Evolutionary conservation across 2,888 invertebrate species (phyloP), one percentile per base, ranked within the genome.

Genomic region (Ypsolopha sequella): DNA sequence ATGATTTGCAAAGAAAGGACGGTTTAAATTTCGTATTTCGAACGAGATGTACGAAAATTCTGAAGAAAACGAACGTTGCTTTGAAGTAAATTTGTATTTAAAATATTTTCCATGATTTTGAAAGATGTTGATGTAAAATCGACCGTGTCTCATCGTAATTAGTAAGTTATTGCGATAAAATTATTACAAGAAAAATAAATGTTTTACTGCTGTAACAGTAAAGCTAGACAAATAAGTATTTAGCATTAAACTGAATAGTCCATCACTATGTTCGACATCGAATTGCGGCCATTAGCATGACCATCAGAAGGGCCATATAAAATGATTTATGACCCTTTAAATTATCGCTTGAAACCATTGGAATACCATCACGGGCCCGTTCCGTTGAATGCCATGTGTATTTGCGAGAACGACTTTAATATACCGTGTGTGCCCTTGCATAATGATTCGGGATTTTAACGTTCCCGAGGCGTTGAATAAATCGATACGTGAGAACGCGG

Each of bases 371-470:
- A 48, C 48, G 48, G 34, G 7, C 35, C n/a, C 43, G 14, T 11
- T 8, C 46, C 34, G 7, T 11, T 46, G 34, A 35, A 34, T 1
- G 46, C 46, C 11, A 35, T 46, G 46, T 46, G 35, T 46, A 46
- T 46, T 46, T 57, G 61, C 58, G 58, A 60, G 64, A 63, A 43
- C 48, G 53, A 41, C 46, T 52, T 68, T 70, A 71, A 76, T 69
- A 68, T 68, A 48, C 57, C 55, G 72, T 62, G 64, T 76, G 79
- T 81, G 81, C 63, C 70, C 60, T 57, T 64, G 81, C 82, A 81
- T 82, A 81, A 79, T 80, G 70, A 76, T 48, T 14, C 8, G 6
- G 48, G 48, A 36, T 48, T 48, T 48, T 34, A 14, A 24, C 38
- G 48, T 36, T n/a, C 9, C 36, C 33, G 7, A 14, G 38, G 11